Base-by-base conservation (phyloP, 2,797 vertebrate species). In the Ambastaia sidthimunki region DNA sequence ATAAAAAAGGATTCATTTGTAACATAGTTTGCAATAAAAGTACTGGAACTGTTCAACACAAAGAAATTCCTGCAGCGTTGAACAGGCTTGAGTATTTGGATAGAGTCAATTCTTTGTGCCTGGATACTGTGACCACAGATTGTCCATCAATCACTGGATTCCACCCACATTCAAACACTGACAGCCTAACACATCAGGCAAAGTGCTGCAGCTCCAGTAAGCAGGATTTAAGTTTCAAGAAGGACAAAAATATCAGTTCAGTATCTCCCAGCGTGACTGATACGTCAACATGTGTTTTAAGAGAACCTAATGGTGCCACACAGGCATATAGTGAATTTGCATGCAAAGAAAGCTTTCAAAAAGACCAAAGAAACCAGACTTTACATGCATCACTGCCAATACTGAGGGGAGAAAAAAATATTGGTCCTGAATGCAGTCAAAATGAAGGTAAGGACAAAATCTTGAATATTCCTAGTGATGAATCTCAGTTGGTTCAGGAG, bases 371-470 rank as follows among this genome's bases (percentile, higher is more conserved):
- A 65, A 71, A 71, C 31, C 59, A 16, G 52, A 41, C 31, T 65
- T 71, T 71, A 21, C 47, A 11, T 63, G 18, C 59, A 19, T 9
- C 57, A 28, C 25, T 71, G 18, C 60, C 57, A 16, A 19, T 41
- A 11, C 48, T 44, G 31, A 31, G 68, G 25, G 19, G 71, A 65
- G 48, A 54, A 44, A 68, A 65, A 19, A 13, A 19, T 11, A 16
- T 15, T 23, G 15, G 15, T 50, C 59, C 11, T 34, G 78, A 67
- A 50, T 70, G 59, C 74, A 10, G 31, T 55, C 44, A 25, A 50
- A 47, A 2, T 28, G 52, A 81, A 83, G 75, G 84, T 83, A 81
- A 78, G 78, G 13, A 71, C 37, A 73, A 76, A 59, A 11, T 54
- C 31, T 73, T 60, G 3, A 21, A 47, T 65, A 31, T 2, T 71